A percentile compares a stretch with the other conserved stretches of the same genome.
Evolutionary conservation across 2,113 vertebrate species (phyloP).

Genomic region (Mixornis gularis): DNA sequence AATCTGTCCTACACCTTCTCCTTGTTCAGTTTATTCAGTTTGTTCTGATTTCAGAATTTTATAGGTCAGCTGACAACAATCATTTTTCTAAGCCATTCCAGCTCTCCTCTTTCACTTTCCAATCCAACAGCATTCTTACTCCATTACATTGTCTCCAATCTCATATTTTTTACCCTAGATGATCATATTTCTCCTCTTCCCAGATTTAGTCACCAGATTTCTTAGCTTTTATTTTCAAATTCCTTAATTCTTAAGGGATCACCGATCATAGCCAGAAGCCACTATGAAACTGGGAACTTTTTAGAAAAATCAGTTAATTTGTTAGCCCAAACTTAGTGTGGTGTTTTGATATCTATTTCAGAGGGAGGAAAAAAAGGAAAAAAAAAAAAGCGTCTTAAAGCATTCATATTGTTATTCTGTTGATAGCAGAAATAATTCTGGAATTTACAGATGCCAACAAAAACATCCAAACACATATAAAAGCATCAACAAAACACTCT

Average conservation of each 20-base stretch:
- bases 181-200: background rate
- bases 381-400: background rate
- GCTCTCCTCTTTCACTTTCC: background rate
- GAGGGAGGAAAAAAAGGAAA: fast-evolving
- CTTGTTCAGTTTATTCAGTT: background rate
- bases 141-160: background rate
- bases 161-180: background rate
- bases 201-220: background rate
- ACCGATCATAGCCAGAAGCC: background rate
- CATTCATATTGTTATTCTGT: background rate
- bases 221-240: background rate
- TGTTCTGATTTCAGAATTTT: background rate
- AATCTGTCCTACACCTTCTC: background rate
- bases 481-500: background rate
- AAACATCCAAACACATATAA: background rate
- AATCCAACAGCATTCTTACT: background rate
- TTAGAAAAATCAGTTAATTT: background rate
- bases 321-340: background rate
- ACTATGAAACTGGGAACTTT: background rate
- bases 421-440: constrained; percentile 1
- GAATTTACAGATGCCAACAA: constrained; percentile 1
- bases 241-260: background rate
- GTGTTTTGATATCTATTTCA: background rate
- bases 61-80: background rate
- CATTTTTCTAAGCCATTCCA: background rate